phyloP scores from a whole-genome alignment of 1,140 invertebrate species.

The Pogonus chalceus region DNA sequence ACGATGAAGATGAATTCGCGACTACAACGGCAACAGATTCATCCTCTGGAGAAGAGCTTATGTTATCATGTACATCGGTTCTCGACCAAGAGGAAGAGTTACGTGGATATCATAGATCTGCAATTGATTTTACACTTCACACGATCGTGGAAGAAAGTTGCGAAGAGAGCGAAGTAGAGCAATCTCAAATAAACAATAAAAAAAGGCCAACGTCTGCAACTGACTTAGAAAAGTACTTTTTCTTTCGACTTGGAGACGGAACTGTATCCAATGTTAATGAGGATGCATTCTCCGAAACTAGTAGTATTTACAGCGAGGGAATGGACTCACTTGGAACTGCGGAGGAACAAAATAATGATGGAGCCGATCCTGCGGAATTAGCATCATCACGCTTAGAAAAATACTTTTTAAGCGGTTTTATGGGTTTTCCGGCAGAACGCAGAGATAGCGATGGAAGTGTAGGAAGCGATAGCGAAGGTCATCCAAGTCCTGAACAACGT shows the following conservation, averaged over 20 bases:
- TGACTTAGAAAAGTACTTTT: slow-evolving; percentile 86
- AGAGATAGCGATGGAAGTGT: slow-evolving; percentile 70
- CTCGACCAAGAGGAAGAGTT: slow-evolving; percentile 69
- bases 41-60: slow-evolving; percentile 45
- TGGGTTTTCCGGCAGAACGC: slow-evolving; percentile 64
- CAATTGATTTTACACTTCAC: slow-evolving; percentile 81
- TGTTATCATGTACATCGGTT: slow-evolving; percentile 38
- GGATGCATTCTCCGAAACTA: slow-evolving; percentile 76
- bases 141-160: slow-evolving; percentile 91
- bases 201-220: slow-evolving; percentile 61
- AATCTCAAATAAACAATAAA: slow-evolving; percentile 39
- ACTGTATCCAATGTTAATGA: slow-evolving; percentile 41
- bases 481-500: slow-evolving; percentile 74
- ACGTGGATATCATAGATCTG: slow-evolving; percentile 64
- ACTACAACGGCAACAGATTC: slow-evolving; percentile 45
- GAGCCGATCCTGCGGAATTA: slow-evolving; percentile 55
- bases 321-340: slow-evolving; percentile 54
- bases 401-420: slow-evolving; percentile 78
- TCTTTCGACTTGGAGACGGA: slow-evolving; percentile 70
- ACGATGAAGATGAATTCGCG: slow-evolving; percentile 52
- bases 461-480: slow-evolving; percentile 77
- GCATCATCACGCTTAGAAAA: slow-evolving; percentile 80
- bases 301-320: slow-evolving; percentile 76
- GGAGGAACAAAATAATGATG: slow-evolving; percentile 40
- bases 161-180: slow-evolving; percentile 76